Evolutionary conservation across 2,888 invertebrate genomes (phyloP).

Genomic region (Drosophila testacea): DNA sequence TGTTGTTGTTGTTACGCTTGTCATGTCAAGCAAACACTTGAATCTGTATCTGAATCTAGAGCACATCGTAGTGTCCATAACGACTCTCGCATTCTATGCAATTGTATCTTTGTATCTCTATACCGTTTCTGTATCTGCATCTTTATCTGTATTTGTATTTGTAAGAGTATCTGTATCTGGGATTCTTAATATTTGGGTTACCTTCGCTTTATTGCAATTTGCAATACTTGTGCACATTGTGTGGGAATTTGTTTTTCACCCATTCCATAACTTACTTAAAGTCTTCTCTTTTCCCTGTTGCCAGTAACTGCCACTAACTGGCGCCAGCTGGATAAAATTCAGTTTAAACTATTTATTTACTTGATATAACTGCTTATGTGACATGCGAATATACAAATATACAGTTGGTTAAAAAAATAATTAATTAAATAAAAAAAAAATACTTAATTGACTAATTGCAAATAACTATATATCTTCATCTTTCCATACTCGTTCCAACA

Average conservation of each 20-base stretch:
- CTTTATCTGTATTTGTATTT: slow-evolving; percentile 10
- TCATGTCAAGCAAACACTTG: slow-evolving; percentile 55
- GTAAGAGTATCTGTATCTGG: not conserved
- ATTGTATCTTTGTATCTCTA: slow-evolving; percentile 18
- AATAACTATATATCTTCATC: not conserved
- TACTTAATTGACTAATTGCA: not conserved
- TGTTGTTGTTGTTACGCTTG: slow-evolving; percentile 23
- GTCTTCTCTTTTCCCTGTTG: not conserved
- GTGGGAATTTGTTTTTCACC: slow-evolving; percentile 5
- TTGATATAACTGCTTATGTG: slow-evolving; percentile 10
- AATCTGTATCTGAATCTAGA: slow-evolving; percentile 41
- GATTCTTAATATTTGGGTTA: slow-evolving; percentile 50
- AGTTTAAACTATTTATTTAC: not conserved
- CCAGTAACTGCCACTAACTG: slow-evolving; percentile 18
- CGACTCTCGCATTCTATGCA: slow-evolving; percentile 15
- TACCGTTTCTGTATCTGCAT: slow-evolving; percentile 1
- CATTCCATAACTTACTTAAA: not conserved
- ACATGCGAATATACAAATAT: not conserved
- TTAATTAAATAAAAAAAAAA: too few species aligned
- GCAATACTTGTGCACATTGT: slow-evolving; percentile 18
- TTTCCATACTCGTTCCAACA: not conserved
- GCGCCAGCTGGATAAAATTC: slow-evolving; percentile 21
- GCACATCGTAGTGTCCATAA: slow-evolving; percentile 17
- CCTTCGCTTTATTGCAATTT: slow-evolving; percentile 44
- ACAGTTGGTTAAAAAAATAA: too few species aligned